Evolutionary conservation across 1,140 invertebrate genomes (phyloP).

Genomic region (Scaptomyza graminum): DNA sequence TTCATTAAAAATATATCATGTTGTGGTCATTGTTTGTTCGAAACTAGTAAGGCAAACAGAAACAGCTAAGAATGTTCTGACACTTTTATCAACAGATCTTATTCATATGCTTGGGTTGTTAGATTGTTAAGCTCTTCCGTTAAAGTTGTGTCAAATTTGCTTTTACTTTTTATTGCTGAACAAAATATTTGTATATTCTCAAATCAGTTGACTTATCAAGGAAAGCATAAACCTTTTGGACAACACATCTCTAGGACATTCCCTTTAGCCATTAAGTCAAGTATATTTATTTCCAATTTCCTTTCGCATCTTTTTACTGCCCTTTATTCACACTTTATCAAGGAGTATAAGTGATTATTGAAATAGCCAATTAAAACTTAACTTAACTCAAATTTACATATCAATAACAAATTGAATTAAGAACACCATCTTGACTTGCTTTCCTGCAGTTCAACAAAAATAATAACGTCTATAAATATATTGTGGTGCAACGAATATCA

Average conservation of each 20-base stretch:
- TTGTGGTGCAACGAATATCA: background rate
- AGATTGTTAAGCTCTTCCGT: too few species aligned
- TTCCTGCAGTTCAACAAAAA: background rate
- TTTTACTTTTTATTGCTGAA: too few species aligned
- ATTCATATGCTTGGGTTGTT: too few species aligned
- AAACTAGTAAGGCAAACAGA: too few species aligned
- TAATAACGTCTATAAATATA: background rate
- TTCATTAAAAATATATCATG: too few species aligned
- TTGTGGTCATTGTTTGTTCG: too few species aligned
- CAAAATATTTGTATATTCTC: background rate
- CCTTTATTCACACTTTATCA: constrained; percentile 5
- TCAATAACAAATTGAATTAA: background rate
- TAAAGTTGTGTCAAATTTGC: too few species aligned
- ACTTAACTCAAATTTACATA: background rate
- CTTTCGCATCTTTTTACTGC: constrained; percentile 27
- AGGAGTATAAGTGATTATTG: background rate
- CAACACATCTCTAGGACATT: constrained; percentile 7
- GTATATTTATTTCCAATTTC: constrained; percentile 42
- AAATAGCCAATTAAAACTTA: too few species aligned
- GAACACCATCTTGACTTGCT: background rate
- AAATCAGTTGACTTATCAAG: background rate
- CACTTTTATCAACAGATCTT: too few species aligned
- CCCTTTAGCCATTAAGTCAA: constrained; percentile 26
- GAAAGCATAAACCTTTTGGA: background rate
- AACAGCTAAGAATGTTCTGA: too few species aligned